Evolutionary conservation across 2,797 vertebrate genomes (phyloP), one percentile per base, ranked within the genome.

Genomic region (Clangula hyemalis): DNA sequence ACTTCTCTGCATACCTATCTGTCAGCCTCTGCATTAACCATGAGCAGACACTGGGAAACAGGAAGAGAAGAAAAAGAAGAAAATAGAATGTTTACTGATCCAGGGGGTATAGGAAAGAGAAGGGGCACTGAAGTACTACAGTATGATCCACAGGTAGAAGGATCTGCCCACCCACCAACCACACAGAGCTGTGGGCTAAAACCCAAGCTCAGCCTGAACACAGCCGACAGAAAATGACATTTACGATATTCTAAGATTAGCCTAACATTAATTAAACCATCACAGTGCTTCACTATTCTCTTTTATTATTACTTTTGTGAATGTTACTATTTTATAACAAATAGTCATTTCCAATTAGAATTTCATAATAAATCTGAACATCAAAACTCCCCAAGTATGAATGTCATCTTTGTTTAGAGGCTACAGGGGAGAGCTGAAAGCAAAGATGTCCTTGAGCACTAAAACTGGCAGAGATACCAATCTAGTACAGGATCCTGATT

Each of bases 381-480:
- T 90, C 94, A 96, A 61, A 91, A 71, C 65, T 95, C 77, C 89
- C 80, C 81, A 65, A 93, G 86, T 85, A 93, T 16, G 88, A 93
- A 95, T 90, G 88, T 92, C 94, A 96, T 80, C 86, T 94, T 87
- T 96, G 85, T 89, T 94, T 90, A 89, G 93, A 89, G 71, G 93
- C 93, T 77, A 51, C n/a, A 38, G 68, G 72, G 70, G 94, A 89
- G 88, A 91, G 76, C 0, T 69, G 65, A 39, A 85, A 94, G 57
- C 74, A 19, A 9, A 94, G 74, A 95, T 87, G 57, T 77, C 91
- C 94, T 71, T 85, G 64, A 93, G 87, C 74, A 56, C 36, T 82
- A 69, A 78, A 75, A 74, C 53, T 93, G 85, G 27, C 86, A 89
- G 74, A 93, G 54, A 75, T 72, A 41, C 27, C 84, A 54, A 91